These are phyloP conservation scores for Caenorhabditis elegans DNA, from an alignment of 1,140 invertebrate genomes.

Conservation along the genomic window DNA sequence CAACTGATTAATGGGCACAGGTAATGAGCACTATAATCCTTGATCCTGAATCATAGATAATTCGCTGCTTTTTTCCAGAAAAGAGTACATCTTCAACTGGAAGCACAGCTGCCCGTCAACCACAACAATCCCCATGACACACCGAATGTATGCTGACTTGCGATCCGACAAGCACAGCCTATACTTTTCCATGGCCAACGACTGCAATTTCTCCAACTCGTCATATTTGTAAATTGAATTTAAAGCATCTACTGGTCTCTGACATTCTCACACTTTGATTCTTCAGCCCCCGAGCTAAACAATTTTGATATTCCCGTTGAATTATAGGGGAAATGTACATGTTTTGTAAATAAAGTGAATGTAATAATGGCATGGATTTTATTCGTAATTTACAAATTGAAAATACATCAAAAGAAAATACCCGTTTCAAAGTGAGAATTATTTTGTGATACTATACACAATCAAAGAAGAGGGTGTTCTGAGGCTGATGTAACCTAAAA, in stretches of 20 bases:
- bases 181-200: neutral
- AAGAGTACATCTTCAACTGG: constrained; percentile 13
- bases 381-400: too few relatives aligned
- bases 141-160: neutral
- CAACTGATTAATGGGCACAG: neutral
- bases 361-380: too few relatives aligned
- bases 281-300: too few relatives aligned
- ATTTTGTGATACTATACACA: neutral
- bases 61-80: neutral
- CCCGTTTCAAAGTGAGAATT: neutral
- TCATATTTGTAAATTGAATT: neutral
- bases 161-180: neutral
- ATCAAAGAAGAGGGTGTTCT: neutral
- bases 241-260: too few relatives aligned
- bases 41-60: too few relatives aligned
- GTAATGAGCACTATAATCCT: neutral
- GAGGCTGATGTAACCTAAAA: neutral
- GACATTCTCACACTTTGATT: too few relatives aligned
- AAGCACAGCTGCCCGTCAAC: neutral
- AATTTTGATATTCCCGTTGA: too few relatives aligned
- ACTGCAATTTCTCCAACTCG: constrained; percentile 3
- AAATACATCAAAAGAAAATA: too few relatives aligned
- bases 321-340: too few relatives aligned
- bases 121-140: neutral
- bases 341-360: too few relatives aligned